These are phyloP conservation scores for Puntigrus tetrazona DNA, from an alignment of 2,113 vertebrate genomes.

Conservation along the genomic window DNA sequence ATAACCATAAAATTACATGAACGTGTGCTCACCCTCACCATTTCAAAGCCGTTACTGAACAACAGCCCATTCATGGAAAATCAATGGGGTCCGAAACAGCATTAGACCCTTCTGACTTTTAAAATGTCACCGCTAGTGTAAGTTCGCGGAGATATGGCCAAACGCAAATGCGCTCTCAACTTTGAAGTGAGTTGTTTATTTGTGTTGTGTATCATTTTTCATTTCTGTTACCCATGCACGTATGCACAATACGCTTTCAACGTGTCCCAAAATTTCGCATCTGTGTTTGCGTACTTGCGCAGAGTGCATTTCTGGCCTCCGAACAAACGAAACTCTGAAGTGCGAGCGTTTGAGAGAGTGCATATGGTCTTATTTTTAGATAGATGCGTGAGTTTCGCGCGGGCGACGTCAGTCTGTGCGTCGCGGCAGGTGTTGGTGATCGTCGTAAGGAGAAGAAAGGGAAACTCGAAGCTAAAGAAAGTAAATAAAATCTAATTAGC, in stretches of 20 bases:
- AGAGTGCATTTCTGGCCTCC: not conserved
- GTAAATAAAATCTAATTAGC: constrained; percentile 52
- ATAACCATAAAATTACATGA: not conserved
- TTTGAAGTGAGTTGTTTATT: constrained; percentile 6
- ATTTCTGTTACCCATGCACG: not conserved
- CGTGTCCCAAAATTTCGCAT: not conserved
- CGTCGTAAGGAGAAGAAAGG: not conserved
- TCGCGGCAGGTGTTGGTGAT: not conserved
- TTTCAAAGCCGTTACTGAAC: not conserved
- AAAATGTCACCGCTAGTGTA: not conserved
- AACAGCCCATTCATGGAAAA: not conserved
- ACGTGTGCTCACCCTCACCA: not conserved
- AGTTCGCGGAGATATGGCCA: not conserved
- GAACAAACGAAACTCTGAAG: not conserved
- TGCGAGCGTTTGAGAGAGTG: not conserved
- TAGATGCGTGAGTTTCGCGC: not conserved
- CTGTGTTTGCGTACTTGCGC: constrained; percentile 1
- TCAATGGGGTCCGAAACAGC: not conserved
- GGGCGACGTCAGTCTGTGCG: not conserved
- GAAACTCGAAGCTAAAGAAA: constrained; percentile 8
- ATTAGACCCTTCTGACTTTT: not conserved
- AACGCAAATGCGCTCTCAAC: not conserved
- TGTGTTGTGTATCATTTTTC: not conserved
- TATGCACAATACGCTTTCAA: not conserved
- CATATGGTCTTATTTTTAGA: constrained; percentile 19